Percentiles rank a stretch among this genome's conserved stretches.
Evolutionary conservation across 2,797 vertebrate species (phyloP).

Genomic region (Pelobates cultripes): DNA sequence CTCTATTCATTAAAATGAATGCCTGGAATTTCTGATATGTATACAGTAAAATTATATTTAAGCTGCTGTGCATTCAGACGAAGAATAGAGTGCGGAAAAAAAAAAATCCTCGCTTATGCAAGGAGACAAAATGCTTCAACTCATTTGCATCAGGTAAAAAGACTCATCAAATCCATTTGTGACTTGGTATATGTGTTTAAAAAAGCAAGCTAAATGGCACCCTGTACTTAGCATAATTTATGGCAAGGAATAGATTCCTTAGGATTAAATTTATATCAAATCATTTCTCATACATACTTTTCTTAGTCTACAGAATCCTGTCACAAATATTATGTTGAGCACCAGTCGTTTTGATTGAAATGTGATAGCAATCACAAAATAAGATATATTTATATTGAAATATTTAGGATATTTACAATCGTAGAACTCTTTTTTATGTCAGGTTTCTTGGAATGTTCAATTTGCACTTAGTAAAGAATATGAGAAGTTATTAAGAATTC

Average conservation of each 20-base stretch:
- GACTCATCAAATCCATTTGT: constrained; percentile 51
- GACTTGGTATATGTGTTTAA: constrained; percentile 34
- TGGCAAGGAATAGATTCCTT: constrained; percentile 21
- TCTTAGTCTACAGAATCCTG: neutral
- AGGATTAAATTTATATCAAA: constrained; percentile 26
- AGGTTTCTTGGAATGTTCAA: neutral
- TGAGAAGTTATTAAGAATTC: constrained; percentile 45
- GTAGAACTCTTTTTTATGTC: neutral
- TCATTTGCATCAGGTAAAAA: constrained; percentile 52
- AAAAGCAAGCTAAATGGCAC: constrained; percentile 26
- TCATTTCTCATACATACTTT: constrained; percentile 2
- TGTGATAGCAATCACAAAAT: neutral
- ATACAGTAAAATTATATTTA: constrained; percentile 22
- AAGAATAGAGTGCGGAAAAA: constrained; percentile 6
- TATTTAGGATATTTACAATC: constrained; percentile 25
- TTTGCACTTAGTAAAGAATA: constrained; percentile 15
- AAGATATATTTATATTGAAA: neutral
- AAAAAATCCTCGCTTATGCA: constrained; percentile 16
- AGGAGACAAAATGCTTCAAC: constrained; percentile 15
- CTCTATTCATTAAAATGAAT: constrained; percentile 7
- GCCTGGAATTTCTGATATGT: neutral
- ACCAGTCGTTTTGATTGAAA: constrained; percentile 42
- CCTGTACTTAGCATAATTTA: constrained; percentile 37
- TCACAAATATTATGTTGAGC: constrained; percentile 33
- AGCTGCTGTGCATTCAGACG: constrained; percentile 7